Base-by-base conservation (phyloP, 2,888 invertebrate species). In the Dasysyrphus albostriatus region DNA sequence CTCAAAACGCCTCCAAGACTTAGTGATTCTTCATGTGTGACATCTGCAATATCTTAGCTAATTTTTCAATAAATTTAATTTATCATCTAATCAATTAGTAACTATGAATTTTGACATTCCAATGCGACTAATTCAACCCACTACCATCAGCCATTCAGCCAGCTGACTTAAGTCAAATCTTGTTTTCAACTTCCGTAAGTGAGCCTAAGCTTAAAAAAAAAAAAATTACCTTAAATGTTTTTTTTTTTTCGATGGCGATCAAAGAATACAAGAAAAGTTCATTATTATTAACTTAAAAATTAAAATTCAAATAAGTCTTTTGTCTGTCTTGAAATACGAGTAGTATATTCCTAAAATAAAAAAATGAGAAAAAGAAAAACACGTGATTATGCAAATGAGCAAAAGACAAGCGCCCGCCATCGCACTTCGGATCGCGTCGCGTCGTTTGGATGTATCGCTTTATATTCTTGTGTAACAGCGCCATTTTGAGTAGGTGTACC, bases 381-480 rank as follows among this genome's bases (percentile, higher is more conserved):
- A 80, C 39, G 49, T 44, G 58, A 82, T 72, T 82, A 83, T 83
- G 77, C 39, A 78, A 67, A 83, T 78, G 47, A 47, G 54, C n/a
- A n/a, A n/a, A n/a, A 63, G 39, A 37, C 44, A 42, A 70, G 24
- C 51, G 51, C 24, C 19, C 19, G 24, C 10, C 12, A 3, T 10
- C 2, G 4, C 5, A 12, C 9, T 0, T 19, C 3, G 24, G 24
- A 24, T 24, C 24, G 24, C 24, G 24, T 24, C 8, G 6, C 24
- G 14, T 24, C 5, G 19, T 12, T 24, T 8, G 29, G 8, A 29
- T 54, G 29, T 29, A 19, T 24, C 24, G n/a, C 16, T 42, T 0
- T 12, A 56, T 58, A 37, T 65, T 77, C 14, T 73, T 73, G 63
- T 74, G 63, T 61, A 73, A 74, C 67, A 51, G 47, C 7, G 44